Evolutionary conservation across 2,888 invertebrate genomes (phyloP), one percentile per base, ranked within the genome.

Genomic region (Archaeoteleia sp.): DNA sequence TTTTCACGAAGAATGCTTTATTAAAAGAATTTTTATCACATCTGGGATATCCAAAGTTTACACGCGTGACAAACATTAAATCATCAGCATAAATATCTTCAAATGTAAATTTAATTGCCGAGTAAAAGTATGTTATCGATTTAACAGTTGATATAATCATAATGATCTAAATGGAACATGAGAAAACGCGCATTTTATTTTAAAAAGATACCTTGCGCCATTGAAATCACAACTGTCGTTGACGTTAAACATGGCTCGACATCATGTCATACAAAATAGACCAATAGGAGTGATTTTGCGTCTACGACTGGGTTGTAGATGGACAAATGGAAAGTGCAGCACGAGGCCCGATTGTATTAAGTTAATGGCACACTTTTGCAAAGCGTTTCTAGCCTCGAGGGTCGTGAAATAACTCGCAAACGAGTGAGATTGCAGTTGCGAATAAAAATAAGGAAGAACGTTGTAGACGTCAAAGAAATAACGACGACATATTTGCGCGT

Each of bases 281-380:
- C 60, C 60, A 51, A 23, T 15, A 20, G 42, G 3, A 8, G 12
- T 7, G 7, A 35, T 12, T 43, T 60, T 29, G 43, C 49, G 43
- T 51, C 60, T 17, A 45, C 42, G 13, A 29, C 40, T 20, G 42
- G 1, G 23, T 51, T 35, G 35, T 20, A 13, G 30, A 35, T 34
- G 48, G 12, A 34, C 40, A 51, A 60, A 60, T 60, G 60, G 60
- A 60, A 60, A 60, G 60, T 60, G 15, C 35, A 15, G n/a, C 35
- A 7, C 35, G 35, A 35, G 54, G 8, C 10, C 42, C 58, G 58
- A 58, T 58, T 58, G 58, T 55, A 9, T 58, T 27, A 27, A 54
- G 43, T 42, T 43, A 40, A 42, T 49, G 58, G 58, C 58, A 58
- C 48, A 58, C 58, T 58, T 58, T 58, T 48, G 42, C 48, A n/a